phyloP scores from a whole-genome alignment of 2,113 vertebrate genomes.

The Hyperopisus bebe region DNA sequence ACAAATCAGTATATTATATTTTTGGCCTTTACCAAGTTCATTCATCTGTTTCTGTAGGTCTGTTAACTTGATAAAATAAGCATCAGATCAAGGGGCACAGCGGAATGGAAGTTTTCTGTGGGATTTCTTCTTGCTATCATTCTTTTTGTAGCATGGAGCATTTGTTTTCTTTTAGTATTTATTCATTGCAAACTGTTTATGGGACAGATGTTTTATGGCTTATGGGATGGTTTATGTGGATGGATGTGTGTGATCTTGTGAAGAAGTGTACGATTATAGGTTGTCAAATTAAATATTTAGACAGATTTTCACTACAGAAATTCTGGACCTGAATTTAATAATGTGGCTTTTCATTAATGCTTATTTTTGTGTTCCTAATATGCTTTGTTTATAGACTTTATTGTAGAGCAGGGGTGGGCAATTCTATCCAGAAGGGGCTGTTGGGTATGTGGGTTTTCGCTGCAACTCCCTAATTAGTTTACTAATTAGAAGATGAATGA shows the following conservation, averaged over 20 bases:
- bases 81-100: neutral
- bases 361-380: neutral
- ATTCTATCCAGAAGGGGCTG: neutral
- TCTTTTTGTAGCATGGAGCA: neutral
- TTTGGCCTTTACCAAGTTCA: neutral
- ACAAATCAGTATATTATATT: neutral
- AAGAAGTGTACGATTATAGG: neutral
- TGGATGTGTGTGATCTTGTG: neutral
- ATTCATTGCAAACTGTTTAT: neutral
- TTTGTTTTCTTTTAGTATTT: neutral
- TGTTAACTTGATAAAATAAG: neutral
- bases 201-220: neutral
- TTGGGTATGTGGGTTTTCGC: neutral
- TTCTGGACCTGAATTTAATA: neutral
- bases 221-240: neutral
- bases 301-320: neutral
- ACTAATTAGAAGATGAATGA: neutral
- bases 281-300: neutral
- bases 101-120: neutral
- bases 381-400: neutral
- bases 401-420: neutral
- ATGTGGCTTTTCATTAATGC: neutral
- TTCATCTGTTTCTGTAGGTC: neutral
- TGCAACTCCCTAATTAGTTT: no score
- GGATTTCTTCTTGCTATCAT: neutral